A percentile compares a stretch with the other conserved stretches of the same genome.
Evolutionary conservation across 2,888 invertebrate genomes (phyloP).

Genomic region (Neoascia interrupta): DNA sequence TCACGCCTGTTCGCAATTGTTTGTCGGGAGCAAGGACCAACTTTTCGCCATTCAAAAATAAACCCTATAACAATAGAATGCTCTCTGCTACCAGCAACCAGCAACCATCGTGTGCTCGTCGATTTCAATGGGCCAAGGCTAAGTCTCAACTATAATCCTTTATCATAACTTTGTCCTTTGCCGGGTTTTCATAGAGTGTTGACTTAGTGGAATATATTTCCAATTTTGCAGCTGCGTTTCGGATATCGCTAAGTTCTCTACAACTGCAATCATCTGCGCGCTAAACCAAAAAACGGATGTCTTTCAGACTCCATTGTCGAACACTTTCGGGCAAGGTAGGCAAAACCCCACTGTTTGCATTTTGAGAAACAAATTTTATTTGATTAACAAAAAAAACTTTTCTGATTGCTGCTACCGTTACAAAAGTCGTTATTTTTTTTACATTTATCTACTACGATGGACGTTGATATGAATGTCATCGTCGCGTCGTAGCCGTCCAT

Average conservation of each 20-base stretch:
- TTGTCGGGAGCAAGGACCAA: constrained; percentile 61
- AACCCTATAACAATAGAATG: constrained; percentile 58
- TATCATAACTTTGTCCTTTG: constrained; percentile 62
- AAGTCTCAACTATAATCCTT: constrained; percentile 58
- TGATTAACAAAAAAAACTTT: constrained; percentile 68
- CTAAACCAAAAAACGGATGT: too few relatives aligned
- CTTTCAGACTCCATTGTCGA: too few relatives aligned
- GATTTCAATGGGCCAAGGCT: constrained; percentile 29
- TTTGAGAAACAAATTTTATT: constrained; percentile 51
- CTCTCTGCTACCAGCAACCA: background rate
- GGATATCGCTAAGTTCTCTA: constrained; percentile 43
- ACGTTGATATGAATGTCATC: too few relatives aligned
- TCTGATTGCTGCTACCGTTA: constrained; percentile 62
- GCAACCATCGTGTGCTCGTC: background rate
- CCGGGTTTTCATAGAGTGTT: constrained; percentile 55
- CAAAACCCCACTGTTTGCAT: constrained; percentile 37
- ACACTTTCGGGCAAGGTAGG: background rate
- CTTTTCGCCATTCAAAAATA: constrained; percentile 48
- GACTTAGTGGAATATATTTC: constrained; percentile 66
- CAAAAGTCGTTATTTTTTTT: too few relatives aligned
- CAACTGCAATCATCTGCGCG: constrained; percentile 27
- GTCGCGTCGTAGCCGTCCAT: too few relatives aligned
- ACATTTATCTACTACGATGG: too few relatives aligned
- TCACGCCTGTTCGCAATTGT: too few relatives aligned
- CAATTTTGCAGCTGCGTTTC: constrained; percentile 66